phyloP scores from a whole-genome alignment of 2,888 invertebrate genomes.

The Prenolepis imparis region DNA sequence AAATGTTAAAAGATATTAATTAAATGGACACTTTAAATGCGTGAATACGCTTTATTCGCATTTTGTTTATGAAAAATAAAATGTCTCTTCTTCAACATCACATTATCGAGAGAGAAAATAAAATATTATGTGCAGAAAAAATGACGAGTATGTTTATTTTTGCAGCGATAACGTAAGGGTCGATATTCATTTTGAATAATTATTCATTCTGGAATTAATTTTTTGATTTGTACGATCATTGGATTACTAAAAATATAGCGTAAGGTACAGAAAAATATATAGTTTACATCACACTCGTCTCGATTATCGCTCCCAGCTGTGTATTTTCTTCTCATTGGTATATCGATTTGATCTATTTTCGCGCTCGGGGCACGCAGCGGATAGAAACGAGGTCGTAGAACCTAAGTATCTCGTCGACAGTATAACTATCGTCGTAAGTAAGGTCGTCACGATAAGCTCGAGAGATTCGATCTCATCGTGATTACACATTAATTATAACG shows the following conservation, averaged over 20 bases:
- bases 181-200: constrained; percentile 3
- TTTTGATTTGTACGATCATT: not conserved
- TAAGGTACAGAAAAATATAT: not conserved
- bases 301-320: constrained; percentile 41
- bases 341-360: constrained; percentile 58
- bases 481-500: constrained; percentile 19
- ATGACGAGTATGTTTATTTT: not conserved
- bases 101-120: too few species aligned
- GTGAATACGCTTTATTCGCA: not conserved
- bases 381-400: constrained; percentile 54
- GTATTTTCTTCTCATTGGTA: constrained; percentile 44
- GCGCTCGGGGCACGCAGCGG: constrained; percentile 36
- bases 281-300: constrained; percentile 12
- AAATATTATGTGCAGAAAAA: not conserved
- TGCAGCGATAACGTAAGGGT: not conserved
- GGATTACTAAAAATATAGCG: constrained; percentile 3
- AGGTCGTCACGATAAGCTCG: constrained; percentile 17
- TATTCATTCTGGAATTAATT: not conserved
- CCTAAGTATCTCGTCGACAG: constrained; percentile 28
- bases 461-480: not conserved
- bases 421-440: not conserved
- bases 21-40: not conserved
- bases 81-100: not conserved
- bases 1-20: not conserved
- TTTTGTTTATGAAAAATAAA: not conserved